Evolutionary conservation across 2,888 invertebrate genomes (phyloP), one percentile per base, ranked within the genome.

Genomic region (Leptinotarsa tumamoca): DNA sequence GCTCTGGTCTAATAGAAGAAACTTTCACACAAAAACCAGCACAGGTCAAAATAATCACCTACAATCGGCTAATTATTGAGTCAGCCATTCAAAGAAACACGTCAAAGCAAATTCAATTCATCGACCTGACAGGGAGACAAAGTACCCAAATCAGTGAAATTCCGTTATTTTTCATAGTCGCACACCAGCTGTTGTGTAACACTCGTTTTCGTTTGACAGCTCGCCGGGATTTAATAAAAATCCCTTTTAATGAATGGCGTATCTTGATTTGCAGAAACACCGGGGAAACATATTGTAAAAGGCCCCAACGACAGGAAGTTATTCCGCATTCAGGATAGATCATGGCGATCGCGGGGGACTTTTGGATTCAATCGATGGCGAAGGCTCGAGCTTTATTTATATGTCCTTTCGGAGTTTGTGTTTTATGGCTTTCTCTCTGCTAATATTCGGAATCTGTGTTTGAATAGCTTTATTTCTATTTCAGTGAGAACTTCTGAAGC

Each of bases 191-290:
- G 80, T 80, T 68, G 51, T 49, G 61, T 33, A 73, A 73, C 61
- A 68, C 63, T 51, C 63, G 63, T 68, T 73, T 51, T 63, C 49
- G 54, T 68, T 51, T 51, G 54, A 61, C 58, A 61, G 51, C 43
- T 56, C 74, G 61, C 73, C 17, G 43, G 61, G 68, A 68, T 54
- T 70, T 74, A 70, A 74, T 74, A 70, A 82, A 82, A 82, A 82
- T 77, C 73, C 73, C 71, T 54, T 73, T 67, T 76, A 76, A 76
- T 76, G 70, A 76, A 76, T 76, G 71, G 67, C 73, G 67, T 76
- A 71, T 76, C 76, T 76, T 74, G 74, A 74, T 72, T 69, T 56
- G 43, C 67, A 54, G 56, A 49, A 70, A 58, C 70, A 70, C 56
- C 51, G 49, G 58, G 54, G n/a, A 69, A 70, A 70, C 58, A 49